A percentile compares a stretch with the other conserved stretches of the same genome.
Evolutionary conservation across 2,888 invertebrate genomes (phyloP).

Genomic region (Scaptodrosophila latifasciaeformis): DNA sequence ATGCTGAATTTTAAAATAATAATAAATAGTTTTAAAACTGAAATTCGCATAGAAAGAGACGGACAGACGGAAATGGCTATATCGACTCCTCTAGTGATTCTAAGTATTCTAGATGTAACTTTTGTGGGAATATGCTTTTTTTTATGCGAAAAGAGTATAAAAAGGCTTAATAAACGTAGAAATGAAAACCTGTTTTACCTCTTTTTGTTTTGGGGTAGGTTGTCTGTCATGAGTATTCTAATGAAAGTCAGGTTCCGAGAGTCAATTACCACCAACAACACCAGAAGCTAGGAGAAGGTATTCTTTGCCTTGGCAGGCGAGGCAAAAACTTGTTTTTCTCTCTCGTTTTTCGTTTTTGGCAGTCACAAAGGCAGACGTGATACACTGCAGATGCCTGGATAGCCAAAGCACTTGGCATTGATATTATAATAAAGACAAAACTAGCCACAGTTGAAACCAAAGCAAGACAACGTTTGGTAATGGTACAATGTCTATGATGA

Average conservation of each 20-base stretch:
- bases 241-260: not conserved
- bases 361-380: not conserved
- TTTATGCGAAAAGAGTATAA: too few species aligned
- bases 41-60: too few species aligned
- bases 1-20: too few species aligned
- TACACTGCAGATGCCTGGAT: not conserved
- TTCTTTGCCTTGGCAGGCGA: too few species aligned
- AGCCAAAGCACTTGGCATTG: not conserved
- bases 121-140: too few species aligned
- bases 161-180: too few species aligned
- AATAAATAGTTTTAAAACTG: too few species aligned
- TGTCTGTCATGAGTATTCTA: conserved; percentile 1
- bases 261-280: conserved; percentile 12
- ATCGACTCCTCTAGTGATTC: too few species aligned
- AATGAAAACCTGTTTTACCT: conserved; percentile 9
- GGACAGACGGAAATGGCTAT: too few species aligned
- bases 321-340: not conserved
- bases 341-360: not conserved
- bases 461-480: not conserved
- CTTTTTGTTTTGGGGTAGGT: conserved; percentile 7
- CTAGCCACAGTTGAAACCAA: conserved; percentile 8
- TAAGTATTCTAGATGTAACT: too few species aligned
- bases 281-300: conserved; percentile 24
- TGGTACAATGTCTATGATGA: not conserved
- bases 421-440: conserved; percentile 37